These are phyloP conservation scores for Hippocampus abdominalis DNA, from an alignment of 2,113 vertebrate genomes.

Conservation along the genomic window DNA sequence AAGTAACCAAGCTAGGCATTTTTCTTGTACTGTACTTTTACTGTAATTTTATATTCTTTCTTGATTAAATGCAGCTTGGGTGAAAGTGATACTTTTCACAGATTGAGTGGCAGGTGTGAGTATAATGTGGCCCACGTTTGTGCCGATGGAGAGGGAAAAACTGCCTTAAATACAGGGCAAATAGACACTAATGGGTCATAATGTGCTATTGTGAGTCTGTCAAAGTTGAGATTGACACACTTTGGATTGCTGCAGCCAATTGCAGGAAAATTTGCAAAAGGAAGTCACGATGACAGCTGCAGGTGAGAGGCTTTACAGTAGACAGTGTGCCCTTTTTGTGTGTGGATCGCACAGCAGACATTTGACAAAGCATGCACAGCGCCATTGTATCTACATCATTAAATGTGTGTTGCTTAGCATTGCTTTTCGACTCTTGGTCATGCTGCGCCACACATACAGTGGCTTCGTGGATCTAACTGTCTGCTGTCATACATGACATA, in stretches of 20 bases:
- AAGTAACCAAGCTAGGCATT: neutral
- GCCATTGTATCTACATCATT: slow-evolving; percentile 20
- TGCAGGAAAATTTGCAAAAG: slow-evolving; percentile 64
- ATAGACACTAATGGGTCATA: slow-evolving; percentile 65
- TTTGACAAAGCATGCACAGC: slow-evolving; percentile 39
- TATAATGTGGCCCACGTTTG: slow-evolving; percentile 60
- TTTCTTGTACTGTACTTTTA: neutral
- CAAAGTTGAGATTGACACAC: slow-evolving; percentile 55
- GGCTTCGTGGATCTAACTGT: slow-evolving; percentile 21
- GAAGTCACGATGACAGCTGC: slow-evolving; percentile 57
- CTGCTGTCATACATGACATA: slow-evolving; percentile 41
- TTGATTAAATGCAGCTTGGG: slow-evolving; percentile 9
- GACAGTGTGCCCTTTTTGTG: slow-evolving; percentile 35
- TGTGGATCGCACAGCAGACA: slow-evolving; percentile 19
- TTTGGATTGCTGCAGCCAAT: slow-evolving; percentile 54
- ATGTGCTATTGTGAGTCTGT: slow-evolving; percentile 58
- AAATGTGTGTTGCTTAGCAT: slow-evolving; percentile 32
- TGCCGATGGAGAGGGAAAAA: slow-evolving; percentile 52
- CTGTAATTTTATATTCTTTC: neutral
- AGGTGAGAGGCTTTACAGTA: slow-evolving; percentile 51
- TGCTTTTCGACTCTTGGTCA: slow-evolving; percentile 23
- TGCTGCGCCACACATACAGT: slow-evolving; percentile 28
- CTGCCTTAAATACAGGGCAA: slow-evolving; percentile 72
- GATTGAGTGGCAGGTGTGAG: slow-evolving; percentile 47
- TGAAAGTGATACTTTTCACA: slow-evolving; percentile 36